Evolutionary conservation across 2,113 vertebrate genomes (phyloP).

Genomic region (Coregonus clupeaformis): DNA sequence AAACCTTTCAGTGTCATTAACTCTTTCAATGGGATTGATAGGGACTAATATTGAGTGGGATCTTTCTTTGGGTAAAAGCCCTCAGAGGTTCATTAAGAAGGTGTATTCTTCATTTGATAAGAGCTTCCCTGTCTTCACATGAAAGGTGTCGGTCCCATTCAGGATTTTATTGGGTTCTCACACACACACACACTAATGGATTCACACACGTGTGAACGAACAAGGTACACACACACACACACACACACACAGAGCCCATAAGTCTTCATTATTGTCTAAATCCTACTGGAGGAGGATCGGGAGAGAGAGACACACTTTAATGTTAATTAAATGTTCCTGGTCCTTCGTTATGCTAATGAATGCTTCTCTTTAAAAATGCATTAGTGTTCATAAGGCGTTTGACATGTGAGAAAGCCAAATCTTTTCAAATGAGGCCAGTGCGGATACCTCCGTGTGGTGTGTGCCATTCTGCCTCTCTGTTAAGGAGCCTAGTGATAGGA

Average conservation of each 20-base stretch:
- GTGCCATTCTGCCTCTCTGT: not conserved
- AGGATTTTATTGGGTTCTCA: not conserved
- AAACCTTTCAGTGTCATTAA: not conserved
- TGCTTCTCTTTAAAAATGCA: slow-evolving; percentile 11
- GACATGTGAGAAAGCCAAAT: not conserved
- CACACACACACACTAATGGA: not conserved
- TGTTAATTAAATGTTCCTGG: slow-evolving; percentile 11
- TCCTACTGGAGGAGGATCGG: not conserved
- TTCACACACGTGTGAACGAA: not conserved
- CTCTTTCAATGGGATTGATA: not conserved
- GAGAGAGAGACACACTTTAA: slow-evolving; percentile 1
- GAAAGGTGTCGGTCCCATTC: not conserved
- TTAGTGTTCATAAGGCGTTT: slow-evolving; percentile 6
- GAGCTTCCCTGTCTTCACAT: not conserved
- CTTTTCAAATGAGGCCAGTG: not conserved
- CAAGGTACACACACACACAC: not conserved
- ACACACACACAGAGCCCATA: not conserved
- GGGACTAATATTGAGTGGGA: not conserved
- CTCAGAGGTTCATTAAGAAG: slow-evolving; percentile 7
- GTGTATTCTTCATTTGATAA: slow-evolving; percentile 1
- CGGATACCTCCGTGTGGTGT: not conserved
- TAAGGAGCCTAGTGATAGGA: not conserved
- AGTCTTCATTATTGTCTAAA: slow-evolving; percentile 2
- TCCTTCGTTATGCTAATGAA: slow-evolving; percentile 6
- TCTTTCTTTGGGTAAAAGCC: not conserved